Conservation (phyloP, 2,797 vertebrate species). For the Xenopus petersii region DNA sequence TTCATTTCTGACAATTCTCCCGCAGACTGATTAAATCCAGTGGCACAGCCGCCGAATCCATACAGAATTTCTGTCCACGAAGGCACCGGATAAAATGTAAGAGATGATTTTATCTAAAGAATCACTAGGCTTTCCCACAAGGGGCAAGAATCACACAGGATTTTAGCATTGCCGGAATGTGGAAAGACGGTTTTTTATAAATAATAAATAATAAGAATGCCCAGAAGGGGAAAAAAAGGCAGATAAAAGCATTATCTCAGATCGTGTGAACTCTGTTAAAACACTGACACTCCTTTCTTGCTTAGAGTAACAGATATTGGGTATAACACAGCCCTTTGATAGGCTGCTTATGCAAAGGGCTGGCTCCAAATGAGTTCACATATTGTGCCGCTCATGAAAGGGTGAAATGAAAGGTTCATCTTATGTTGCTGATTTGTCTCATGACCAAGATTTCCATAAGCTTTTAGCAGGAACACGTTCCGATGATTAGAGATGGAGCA, state of each 20-base stretch:
- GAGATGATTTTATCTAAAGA: neutral
- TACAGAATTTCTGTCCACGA: neutral
- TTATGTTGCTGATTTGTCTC: too few relatives aligned
- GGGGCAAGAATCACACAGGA: neutral
- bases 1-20: constrained; percentile 31
- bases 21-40: constrained; percentile 22
- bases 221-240: neutral
- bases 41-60: constrained; percentile 2
- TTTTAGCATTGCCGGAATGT: neutral
- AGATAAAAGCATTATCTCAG: constrained; percentile 2
- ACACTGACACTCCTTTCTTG: neutral
- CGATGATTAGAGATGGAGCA: too few relatives aligned
- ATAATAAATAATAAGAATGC: neutral
- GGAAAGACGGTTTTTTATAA: neutral
- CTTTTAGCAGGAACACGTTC: too few relatives aligned
- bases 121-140: constrained; percentile 11
- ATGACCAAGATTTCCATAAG: too few relatives aligned
- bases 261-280: neutral
- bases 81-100: constrained; percentile 2
- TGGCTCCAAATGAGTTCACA: too few relatives aligned
- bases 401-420: too few relatives aligned
- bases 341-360: neutral
- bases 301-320: neutral
- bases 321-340: neutral
- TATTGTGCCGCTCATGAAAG: too few relatives aligned